Evolutionary conservation across 2,113 vertebrate genomes (phyloP).

Genomic region (Tautogolabrus adspersus): DNA sequence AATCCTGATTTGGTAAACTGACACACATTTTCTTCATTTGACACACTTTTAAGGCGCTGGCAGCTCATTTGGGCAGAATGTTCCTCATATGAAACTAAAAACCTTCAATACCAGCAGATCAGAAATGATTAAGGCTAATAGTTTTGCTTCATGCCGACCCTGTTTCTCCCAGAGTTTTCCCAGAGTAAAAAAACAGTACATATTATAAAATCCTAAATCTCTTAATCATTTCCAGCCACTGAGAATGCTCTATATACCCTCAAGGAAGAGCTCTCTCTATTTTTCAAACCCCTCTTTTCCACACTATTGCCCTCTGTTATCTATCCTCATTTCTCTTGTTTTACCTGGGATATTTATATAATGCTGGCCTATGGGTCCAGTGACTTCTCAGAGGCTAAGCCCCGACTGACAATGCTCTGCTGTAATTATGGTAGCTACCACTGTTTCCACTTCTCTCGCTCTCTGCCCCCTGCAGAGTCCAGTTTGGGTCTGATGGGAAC

Average conservation of each 20-base stretch:
- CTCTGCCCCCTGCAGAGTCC: slow-evolving; percentile 48
- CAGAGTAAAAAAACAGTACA: slow-evolving; percentile 38
- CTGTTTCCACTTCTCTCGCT: slow-evolving; percentile 39
- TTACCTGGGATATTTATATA: slow-evolving; percentile 19
- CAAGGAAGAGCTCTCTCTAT: slow-evolving; percentile 1
- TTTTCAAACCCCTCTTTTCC: slow-evolving; percentile 6
- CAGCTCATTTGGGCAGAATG: slow-evolving; percentile 21
- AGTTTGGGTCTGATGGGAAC: slow-evolving; percentile 65
- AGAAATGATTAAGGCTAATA: slow-evolving; percentile 55
- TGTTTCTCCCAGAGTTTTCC: slow-evolving; percentile 50
- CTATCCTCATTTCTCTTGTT: not conserved
- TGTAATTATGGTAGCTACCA: slow-evolving; percentile 46
- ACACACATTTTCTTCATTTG: not conserved
- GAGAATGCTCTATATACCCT: slow-evolving; percentile 31
- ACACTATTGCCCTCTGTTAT: not conserved
- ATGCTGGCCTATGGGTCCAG: slow-evolving; percentile 5
- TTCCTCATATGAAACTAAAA: slow-evolving; percentile 58
- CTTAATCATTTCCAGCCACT: slow-evolving; percentile 73
- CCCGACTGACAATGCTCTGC: slow-evolving; percentile 36
- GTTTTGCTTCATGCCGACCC: slow-evolving; percentile 48
- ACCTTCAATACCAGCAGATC: slow-evolving; percentile 52
- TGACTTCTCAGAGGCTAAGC: slow-evolving; percentile 16
- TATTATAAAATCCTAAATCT: slow-evolving; percentile 65
- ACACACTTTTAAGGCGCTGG: slow-evolving; percentile 26
- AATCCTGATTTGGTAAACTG: not conserved